These are phyloP conservation scores for Acheta domesticus DNA, from an alignment of 2,888 invertebrate genomes.

Conservation along the genomic window DNA sequence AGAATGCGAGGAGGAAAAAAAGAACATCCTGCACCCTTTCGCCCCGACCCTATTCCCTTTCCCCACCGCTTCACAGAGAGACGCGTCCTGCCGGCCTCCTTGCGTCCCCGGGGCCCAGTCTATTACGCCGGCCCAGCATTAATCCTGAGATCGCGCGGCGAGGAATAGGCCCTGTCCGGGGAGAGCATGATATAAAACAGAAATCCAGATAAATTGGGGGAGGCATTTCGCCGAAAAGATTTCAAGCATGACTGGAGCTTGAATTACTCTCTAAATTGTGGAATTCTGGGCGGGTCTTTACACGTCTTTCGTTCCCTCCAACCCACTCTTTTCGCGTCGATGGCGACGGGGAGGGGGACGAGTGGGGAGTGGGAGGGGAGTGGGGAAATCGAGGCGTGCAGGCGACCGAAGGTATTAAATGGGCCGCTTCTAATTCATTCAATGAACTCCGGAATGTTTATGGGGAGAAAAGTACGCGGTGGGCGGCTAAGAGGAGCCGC, in stretches of 20 bases:
- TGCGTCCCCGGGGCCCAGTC: background rate
- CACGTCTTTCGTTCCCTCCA: background rate
- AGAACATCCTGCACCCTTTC: background rate
- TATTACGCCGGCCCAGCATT: background rate
- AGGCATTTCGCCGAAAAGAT: background rate
- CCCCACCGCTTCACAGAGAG: background rate
- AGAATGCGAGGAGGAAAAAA: background rate
- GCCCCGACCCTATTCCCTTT: background rate
- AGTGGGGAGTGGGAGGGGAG: background rate
- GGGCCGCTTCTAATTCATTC: background rate
- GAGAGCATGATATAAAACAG: background rate
- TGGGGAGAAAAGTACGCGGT: background rate
- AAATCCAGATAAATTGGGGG: background rate
- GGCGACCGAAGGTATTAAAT: background rate
- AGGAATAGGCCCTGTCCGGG: background rate
- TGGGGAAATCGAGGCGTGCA: background rate
- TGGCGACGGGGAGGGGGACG: background rate
- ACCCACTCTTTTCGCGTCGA: background rate
- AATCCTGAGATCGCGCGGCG: background rate
- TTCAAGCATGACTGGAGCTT: background rate
- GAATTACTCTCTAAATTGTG: constrained; percentile 2
- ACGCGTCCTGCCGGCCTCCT: too few species aligned
- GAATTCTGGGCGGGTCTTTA: background rate
- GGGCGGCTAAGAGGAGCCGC: background rate
- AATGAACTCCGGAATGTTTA: constrained; percentile 9